Conservation (phyloP, 1,140 invertebrate species). For the Drosophila leontia region DNA sequence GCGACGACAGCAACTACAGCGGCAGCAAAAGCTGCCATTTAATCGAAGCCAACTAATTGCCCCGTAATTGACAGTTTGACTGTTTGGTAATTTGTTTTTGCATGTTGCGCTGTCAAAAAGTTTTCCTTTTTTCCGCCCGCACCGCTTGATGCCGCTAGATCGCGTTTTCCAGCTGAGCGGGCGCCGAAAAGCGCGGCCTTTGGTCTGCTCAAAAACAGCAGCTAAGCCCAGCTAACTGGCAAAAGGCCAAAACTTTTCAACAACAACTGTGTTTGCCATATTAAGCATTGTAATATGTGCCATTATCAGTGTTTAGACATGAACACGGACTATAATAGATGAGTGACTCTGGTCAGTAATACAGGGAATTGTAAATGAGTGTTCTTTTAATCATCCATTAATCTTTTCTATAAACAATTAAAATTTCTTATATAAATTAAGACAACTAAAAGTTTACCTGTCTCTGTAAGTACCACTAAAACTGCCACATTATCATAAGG, state of each 20-base stretch:
- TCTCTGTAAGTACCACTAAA: not conserved
- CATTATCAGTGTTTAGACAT: not conserved
- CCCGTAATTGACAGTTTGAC: conserved; percentile 79
- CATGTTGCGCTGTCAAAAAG: conserved; percentile 77
- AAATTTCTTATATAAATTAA: not conserved
- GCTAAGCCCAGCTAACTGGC: conserved; percentile 18
- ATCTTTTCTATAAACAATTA: no score
- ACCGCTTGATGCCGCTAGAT: conserved; percentile 7
- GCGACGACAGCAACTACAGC: conserved; percentile 56
- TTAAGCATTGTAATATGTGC: not conserved
- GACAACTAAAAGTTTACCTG: not conserved
- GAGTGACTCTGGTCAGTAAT: not conserved
- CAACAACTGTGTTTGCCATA: conserved; percentile 28
- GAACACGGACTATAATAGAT: not conserved
- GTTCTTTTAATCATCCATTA: no score
- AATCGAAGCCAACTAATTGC: conserved; percentile 74
- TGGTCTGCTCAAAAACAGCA: conserved; percentile 44
- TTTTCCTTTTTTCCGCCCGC: conserved; percentile 43
- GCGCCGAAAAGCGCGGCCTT: conserved; percentile 34
- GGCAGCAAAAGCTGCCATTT: conserved; percentile 46
- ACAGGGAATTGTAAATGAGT: not conserved
- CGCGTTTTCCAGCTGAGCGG: conserved; percentile 37
- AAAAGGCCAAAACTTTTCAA: conserved; percentile 34
- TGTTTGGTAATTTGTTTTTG: conserved; percentile 79
- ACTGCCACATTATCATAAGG: not conserved